Evolutionary conservation across 2,797 vertebrate species (phyloP).

Genomic region (Spinibarbus caldwelli): DNA sequence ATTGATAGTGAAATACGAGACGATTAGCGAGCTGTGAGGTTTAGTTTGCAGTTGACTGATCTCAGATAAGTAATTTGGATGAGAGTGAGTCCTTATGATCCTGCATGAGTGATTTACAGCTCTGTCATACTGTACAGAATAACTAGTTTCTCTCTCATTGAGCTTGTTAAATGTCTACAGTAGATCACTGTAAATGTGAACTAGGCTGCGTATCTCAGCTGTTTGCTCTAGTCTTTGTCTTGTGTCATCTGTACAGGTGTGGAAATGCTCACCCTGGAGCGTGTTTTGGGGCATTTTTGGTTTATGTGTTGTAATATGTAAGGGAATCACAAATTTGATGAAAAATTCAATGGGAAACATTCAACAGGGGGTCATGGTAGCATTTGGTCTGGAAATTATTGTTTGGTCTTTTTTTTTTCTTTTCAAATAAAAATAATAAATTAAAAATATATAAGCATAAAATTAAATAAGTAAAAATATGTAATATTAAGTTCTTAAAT

Average conservation of each 20-base stretch:
- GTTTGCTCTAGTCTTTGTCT: slow-evolving; percentile 3
- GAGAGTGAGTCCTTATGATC: neutral
- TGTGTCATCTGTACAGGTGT: neutral
- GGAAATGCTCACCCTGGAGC: neutral
- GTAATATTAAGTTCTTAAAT: no score
- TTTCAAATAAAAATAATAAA: no score
- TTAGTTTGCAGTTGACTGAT: slow-evolving; percentile 13
- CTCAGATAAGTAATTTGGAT: slow-evolving; percentile 1
- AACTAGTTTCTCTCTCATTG: neutral
- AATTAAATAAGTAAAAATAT: no score
- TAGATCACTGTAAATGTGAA: slow-evolving; percentile 23
- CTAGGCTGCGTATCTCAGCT: neutral
- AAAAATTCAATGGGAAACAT: neutral
- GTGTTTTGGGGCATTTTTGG: neutral
- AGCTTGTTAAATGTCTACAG: neutral
- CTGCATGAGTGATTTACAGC: slow-evolving; percentile 14
- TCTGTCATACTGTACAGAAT: neutral
- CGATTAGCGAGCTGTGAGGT: slow-evolving; percentile 7
- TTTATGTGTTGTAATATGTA: neutral
- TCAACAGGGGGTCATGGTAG: neutral
- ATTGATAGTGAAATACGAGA: neutral
- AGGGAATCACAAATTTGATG: neutral
- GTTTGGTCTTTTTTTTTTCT: no score
- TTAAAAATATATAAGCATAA: no score
- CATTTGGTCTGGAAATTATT: no score